A percentile compares a stretch with the other conserved stretches of the same genome.
phyloP scores from a whole-genome alignment of 2,113 vertebrate genomes.

The Toxotes chatareus region DNA sequence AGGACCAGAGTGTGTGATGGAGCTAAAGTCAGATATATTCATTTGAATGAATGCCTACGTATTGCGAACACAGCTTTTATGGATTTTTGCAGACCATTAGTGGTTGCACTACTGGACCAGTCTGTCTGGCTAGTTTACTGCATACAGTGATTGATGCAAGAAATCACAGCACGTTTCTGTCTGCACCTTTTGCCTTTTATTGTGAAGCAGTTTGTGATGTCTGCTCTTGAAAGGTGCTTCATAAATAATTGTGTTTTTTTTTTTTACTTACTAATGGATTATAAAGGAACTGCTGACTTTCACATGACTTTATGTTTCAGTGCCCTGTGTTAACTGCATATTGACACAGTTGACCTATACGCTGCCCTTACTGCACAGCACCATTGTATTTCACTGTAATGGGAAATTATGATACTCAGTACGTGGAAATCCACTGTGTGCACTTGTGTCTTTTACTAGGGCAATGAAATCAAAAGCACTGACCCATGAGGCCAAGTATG shows the following conservation, averaged over 20 bases:
- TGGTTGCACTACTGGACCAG: slow-evolving; percentile 2
- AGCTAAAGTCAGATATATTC: slow-evolving; percentile 5
- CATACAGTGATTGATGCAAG: background rate
- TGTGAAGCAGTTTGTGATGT: background rate
- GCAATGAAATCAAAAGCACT: slow-evolving; percentile 68
- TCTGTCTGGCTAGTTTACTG: slow-evolving; percentile 25
- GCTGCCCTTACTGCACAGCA: slow-evolving; percentile 13
- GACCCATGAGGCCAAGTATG: slow-evolving; percentile 61
- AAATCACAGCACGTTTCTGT: background rate
- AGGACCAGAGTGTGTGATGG: background rate
- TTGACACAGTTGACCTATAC: slow-evolving; percentile 57
- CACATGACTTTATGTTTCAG: background rate
- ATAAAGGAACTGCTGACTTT: background rate
- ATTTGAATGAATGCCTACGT: slow-evolving; percentile 39
- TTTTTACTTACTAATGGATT: background rate
- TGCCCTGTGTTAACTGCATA: slow-evolving; percentile 2
- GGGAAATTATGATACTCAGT: slow-evolving; percentile 39
- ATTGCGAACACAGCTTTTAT: slow-evolving; percentile 37
- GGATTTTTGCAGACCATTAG: slow-evolving; percentile 36
- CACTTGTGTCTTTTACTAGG: slow-evolving; percentile 59
- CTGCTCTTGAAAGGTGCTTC: background rate
- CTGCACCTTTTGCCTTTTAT: slow-evolving; percentile 12
- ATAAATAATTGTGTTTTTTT: background rate
- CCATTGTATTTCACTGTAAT: slow-evolving; percentile 52
- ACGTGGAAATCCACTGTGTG: slow-evolving; percentile 51